These are phyloP conservation scores for Pelecanoides urinatrix DNA, from an alignment of 2,113 vertebrate genomes.

Conservation along the genomic window DNA sequence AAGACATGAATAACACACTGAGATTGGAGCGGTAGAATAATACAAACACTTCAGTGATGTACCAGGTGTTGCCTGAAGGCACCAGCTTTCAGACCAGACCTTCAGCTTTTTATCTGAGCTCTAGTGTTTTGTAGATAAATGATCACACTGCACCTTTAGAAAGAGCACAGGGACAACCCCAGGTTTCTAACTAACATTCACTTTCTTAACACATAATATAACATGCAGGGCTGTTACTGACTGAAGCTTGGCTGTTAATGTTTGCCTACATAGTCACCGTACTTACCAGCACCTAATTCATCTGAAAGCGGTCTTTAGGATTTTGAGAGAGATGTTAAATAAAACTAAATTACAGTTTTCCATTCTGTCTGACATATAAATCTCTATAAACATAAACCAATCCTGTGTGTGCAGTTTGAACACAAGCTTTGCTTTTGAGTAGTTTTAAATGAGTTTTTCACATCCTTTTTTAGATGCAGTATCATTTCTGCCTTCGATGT, in stretches of 20 bases:
- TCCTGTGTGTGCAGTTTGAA: background rate
- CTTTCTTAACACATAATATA: constrained; percentile 46
- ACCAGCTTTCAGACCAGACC: background rate
- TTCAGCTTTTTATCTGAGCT: background rate
- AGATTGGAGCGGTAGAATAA: background rate
- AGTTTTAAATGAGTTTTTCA: background rate
- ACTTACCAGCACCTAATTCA: constrained; percentile 39
- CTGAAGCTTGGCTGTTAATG: constrained; percentile 48
- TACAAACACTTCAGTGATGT: background rate
- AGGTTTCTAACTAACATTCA: background rate
- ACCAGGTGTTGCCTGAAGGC: constrained; percentile 7
- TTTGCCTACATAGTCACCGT: constrained; percentile 12
- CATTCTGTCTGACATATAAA: background rate
- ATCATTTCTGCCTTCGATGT: background rate
- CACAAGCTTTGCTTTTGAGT: background rate
- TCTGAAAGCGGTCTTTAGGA: background rate
- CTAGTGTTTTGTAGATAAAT: background rate
- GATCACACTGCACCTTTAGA: background rate
- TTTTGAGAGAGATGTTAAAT: constrained; percentile 7
- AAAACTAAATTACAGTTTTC: constrained; percentile 28
- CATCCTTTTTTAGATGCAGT: background rate
- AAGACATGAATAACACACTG: background rate
- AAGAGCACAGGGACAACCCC: background rate
- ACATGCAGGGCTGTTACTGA: background rate
- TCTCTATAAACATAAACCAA: background rate